Base-by-base conservation (phyloP, 2,888 invertebrate genomes). In the Penaeus monodon region DNA sequence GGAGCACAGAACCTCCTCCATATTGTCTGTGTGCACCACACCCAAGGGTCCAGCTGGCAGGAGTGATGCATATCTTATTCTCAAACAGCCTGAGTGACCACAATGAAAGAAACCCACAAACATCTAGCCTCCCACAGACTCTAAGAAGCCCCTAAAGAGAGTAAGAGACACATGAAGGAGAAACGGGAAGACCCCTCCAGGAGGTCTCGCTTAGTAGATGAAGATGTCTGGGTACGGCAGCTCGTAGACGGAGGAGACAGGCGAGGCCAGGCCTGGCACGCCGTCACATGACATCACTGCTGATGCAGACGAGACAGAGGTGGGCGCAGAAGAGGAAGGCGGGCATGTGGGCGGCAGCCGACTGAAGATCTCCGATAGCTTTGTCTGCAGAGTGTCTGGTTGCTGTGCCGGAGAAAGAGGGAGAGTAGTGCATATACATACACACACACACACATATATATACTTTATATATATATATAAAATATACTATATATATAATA, bases 141-240 rank as follows among this genome's bases (percentile, higher is more conserved):
- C 57, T 17, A 57, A 14, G 57, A 29, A 7, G 22, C n/a, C 68
- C 27, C n/a, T 12, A 29, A 12, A 27, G 68, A 17, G 27, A 29
- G 68, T 7, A 2, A 29, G 68, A 12, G 68, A 68, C 1, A 4
- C 33, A 2, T 29, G n/a, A 76, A 38, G 33, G n/a, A 8, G 29
- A 80, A 80, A 65, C 57, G 3, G 57, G 24, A 17, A 33, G 33
- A 24, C 63, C 10, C n/a, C 38, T 1, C 1, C 12, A 12, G n/a
- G n/a, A 76, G 20, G n/a, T 2, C 12, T 73, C 49, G 8, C n/a
- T 66, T 77, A 89, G 73, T 87, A 89, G 29, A 89, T 89, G 63
- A 85, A 85, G 49, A 89, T 88, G 81, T 89, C 89, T n/a, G 89
- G 89, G 64, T 89, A 89, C 6, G 89, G 88, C 24, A 89, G 80